Conservation (phyloP, 2,113 vertebrate species). For the Caracal caracal region DNA sequence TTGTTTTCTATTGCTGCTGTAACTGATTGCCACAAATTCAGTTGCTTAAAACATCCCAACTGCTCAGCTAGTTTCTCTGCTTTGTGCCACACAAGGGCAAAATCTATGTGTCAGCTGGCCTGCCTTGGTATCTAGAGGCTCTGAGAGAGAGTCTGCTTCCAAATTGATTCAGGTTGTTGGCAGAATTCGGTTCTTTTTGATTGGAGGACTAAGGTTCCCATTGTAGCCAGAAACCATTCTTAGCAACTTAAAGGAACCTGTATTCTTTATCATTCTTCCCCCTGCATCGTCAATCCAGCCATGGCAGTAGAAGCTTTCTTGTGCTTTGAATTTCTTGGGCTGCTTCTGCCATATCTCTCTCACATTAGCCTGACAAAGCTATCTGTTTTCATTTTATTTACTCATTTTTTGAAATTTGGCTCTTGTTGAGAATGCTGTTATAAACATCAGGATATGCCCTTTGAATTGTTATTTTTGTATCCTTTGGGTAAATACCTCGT, state of each 20-base stretch:
- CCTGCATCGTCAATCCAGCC: neutral
- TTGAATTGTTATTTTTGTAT: no score
- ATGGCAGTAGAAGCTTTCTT: neutral
- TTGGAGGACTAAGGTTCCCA: neutral
- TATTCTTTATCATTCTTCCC: neutral
- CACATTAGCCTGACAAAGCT: neutral
- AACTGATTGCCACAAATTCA: neutral
- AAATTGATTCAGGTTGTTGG: neutral
- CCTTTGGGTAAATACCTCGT: no score
- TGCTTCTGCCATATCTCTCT: neutral
- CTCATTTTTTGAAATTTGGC: no score
- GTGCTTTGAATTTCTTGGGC: neutral
- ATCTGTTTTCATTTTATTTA: neutral
- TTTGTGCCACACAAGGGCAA: neutral
- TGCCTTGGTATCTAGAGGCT: neutral
- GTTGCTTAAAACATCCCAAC: neutral
- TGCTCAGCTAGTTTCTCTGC: neutral
- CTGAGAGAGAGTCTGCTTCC: neutral
- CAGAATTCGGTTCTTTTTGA: neutral
- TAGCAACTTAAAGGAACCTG: neutral
- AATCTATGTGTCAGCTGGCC: neutral
- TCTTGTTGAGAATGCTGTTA: no score
- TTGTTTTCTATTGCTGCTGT: neutral
- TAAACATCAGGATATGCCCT: no score
- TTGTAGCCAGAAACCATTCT: neutral